Percentiles rank a stretch among this genome's conserved stretches.
These are phyloP conservation scores for Drosophila asahinai DNA, from an alignment of 1,140 invertebrate genomes.

Conservation along the genomic window DNA sequence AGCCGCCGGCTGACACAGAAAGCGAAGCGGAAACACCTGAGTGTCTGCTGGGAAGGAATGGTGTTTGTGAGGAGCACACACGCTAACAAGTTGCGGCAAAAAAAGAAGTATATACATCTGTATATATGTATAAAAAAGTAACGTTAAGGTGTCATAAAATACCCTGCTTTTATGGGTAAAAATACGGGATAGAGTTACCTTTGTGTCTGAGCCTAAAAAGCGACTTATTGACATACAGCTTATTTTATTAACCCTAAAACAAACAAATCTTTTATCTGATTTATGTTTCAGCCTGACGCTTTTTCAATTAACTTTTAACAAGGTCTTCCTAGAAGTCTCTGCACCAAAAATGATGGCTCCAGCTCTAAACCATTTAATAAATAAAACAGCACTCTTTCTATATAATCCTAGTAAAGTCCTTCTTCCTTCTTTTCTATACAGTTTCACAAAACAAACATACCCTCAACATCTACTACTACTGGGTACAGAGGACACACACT, in stretches of 20 bases:
- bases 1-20: constrained; percentile 62
- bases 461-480: neutral
- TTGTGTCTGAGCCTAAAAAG: too few species aligned
- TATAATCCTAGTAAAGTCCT: neutral
- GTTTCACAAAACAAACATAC: neutral
- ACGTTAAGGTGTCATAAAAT: constrained; percentile 1
- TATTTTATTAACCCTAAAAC: neutral
- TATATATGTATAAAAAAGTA: neutral
- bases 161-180: neutral
- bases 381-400: neutral
- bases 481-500: constrained; percentile 7
- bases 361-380: too few species aligned
- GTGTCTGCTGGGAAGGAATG: constrained; percentile 21
- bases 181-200: too few species aligned
- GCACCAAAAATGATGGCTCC: neutral
- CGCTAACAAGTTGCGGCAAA: constrained; percentile 58
- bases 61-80: constrained; percentile 47
- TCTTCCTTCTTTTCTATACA: too few species aligned
- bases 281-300: too few species aligned
- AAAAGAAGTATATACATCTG: constrained; percentile 1
- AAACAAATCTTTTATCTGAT: neutral
- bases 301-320: too few species aligned
- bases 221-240: too few species aligned
- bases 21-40: constrained; percentile 46
- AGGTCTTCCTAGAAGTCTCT: too few species aligned